phyloP scores from a whole-genome alignment of 1,140 invertebrate genomes.

The Copidosoma floridanum region DNA sequence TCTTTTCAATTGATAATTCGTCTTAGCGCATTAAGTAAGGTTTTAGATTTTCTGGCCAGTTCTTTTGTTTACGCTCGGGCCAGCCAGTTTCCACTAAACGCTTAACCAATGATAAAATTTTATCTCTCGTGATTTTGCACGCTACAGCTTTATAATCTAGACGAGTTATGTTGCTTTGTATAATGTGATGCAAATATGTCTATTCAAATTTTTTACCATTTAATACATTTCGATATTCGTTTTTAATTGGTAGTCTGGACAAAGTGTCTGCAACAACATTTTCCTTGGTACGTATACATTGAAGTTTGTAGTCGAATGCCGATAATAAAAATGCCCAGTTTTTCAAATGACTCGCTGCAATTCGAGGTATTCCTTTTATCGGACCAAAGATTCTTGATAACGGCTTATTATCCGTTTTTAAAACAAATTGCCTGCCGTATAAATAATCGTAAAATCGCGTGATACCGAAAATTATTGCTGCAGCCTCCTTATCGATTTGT shows the following conservation, averaged over 20 bases:
- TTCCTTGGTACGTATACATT: slow-evolving; percentile 18
- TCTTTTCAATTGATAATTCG: not conserved
- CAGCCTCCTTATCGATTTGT: too few relatives aligned
- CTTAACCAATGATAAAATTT: not conserved
- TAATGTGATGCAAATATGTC: not conserved
- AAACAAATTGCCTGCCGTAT: slow-evolving; percentile 38
- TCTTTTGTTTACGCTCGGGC: not conserved
- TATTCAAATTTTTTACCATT: too few relatives aligned
- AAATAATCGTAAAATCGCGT: slow-evolving; percentile 51
- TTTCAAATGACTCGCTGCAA: slow-evolving; percentile 30
- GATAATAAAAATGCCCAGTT: slow-evolving; percentile 35
- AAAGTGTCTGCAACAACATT: slow-evolving; percentile 32
- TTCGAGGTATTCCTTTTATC: slow-evolving; percentile 32
- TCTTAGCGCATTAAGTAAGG: not conserved
- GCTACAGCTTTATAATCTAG: not conserved
- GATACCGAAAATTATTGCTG: too few relatives aligned
- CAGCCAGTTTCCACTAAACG: not conserved
- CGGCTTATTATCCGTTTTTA: too few relatives aligned
- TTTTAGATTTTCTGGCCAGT: not conserved
- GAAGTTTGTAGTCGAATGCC: slow-evolving; percentile 33
- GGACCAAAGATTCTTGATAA: slow-evolving; percentile 43
- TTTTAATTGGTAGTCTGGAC: slow-evolving; percentile 24
- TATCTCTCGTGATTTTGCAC: too few relatives aligned
- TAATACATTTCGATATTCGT: too few relatives aligned
- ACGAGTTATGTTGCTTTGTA: not conserved